Conservation (phyloP, 2,113 vertebrate genomes). For the Thermophis baileyi region DNA sequence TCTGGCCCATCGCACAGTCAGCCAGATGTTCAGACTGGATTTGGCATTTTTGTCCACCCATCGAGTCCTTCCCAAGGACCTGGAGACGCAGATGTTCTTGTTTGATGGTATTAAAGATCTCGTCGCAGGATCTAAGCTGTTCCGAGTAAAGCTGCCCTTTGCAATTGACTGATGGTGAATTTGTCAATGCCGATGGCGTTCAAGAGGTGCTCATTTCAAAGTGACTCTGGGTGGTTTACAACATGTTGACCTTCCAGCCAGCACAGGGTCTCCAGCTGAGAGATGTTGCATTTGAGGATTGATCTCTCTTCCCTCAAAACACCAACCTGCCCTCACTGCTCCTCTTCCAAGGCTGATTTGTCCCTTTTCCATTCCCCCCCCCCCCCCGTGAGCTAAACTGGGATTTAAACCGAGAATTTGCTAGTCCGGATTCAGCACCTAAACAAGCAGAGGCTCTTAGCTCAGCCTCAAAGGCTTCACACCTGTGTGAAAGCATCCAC, state of each 20-base stretch:
- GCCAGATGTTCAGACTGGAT: background rate
- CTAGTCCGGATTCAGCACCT: background rate
- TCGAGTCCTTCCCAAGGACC: background rate
- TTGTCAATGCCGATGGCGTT: background rate
- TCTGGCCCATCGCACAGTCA: background rate
- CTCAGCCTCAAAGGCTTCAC: background rate
- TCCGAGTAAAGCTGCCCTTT: background rate
- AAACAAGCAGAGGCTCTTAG: background rate
- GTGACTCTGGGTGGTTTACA: background rate
- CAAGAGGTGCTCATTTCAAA: background rate
- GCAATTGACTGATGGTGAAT: background rate
- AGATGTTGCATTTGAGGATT: background rate
- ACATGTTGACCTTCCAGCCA: background rate
- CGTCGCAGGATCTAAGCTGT: background rate
- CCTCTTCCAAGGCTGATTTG: background rate
- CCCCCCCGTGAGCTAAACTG: background rate
- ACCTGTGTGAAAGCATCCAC: background rate
- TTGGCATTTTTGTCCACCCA: background rate
- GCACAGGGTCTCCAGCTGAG: background rate
- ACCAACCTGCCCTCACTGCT: background rate
- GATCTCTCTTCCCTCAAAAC: background rate
- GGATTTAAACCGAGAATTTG: background rate
- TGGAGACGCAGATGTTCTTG: background rate
- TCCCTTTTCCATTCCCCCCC: background rate
- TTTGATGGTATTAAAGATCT: background rate